Base-by-base conservation (phyloP, 2,888 invertebrate genomes). In the Ferdinandea cuprea region DNA sequence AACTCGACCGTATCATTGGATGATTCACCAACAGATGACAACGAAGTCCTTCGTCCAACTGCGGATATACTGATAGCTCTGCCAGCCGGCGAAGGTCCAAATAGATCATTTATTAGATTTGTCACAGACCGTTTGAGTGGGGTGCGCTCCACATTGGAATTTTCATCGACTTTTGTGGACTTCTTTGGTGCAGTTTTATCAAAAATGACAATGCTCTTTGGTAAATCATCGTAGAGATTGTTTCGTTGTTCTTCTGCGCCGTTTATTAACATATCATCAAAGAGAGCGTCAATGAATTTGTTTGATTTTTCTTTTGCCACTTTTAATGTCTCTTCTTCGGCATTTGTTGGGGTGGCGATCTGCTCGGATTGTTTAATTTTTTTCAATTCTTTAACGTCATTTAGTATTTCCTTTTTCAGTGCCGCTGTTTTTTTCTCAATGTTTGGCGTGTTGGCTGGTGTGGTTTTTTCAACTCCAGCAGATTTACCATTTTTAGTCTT, bases 281-380 rank as follows among this genome's bases (percentile, higher is more conserved):
- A 81, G 3, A 81, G 19, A 3, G 80, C 80, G 3, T 81, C 80
- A 6, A 76, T 1, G 5, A 81, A 54, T 19, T 44, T 32, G 42
- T 74, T 74, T 0, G 69, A 69, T 25, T 81, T 81, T 40, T 76
- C 61, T 13, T 21, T 58, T n/a, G 17, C 40, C 4, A 21, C 25
- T 35, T 40, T 50, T 0, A 15, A 1, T 15, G 28, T 7, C 5
- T 58, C 17, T 9, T 21, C 42, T 17, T 50, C n/a, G n/a, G 52
- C 9, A 3, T 69, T 58, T 1, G 15, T 17, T 0, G 15, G 3
- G 1, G 5, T 25, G 40, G 9, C 28, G 11, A 6, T 44, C 7
- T n/a, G n/a, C n/a, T 46, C 54, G 4, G 21, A 1, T 15, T 32
- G 35, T 15, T 73, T 54, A 1, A 9, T 35, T 63, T 74, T 68